Evolutionary conservation across 2,113 vertebrate genomes (phyloP), one percentile per base, ranked within the genome.

Genomic region (Promerops cafer): DNA sequence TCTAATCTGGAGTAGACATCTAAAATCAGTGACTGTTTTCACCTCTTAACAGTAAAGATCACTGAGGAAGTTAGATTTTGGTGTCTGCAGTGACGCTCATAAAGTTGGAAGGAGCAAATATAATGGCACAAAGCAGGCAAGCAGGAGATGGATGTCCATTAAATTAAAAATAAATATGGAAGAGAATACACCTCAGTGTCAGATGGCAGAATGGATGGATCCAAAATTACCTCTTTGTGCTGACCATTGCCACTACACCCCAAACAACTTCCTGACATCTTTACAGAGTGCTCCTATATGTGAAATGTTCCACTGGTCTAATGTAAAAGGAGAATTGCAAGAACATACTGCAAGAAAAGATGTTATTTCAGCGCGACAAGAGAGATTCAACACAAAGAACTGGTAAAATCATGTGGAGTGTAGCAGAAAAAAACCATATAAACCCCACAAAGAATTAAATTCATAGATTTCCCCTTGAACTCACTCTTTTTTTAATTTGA

Each of bases 401-500:
- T 82, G 40, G n/a, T 37, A 93, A 74, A 74, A 53, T 76, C 53
- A 74, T 21, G 26, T 4, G 18, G 26, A 87, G 24, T 84, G 54
- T 39, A 82, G 80, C 52, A 77, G 63, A 31, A 79, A 50, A 74
- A 87, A 61, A 13, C 0, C 17, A 19, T 15, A 57, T 18, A 75
- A 90, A 91, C 7, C 47, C 60, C 59, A 84, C 26, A 77, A 96
- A 96, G 53, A 63, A 56, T 57, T 84, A 83, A 89, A 97, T 82
- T 88, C 44, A 94, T 40, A 89, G 79, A 83, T 9, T 86, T 53
- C 44, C 69, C 39, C 26, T 89, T 78, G 56, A 59, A 94, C 83
- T 83, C 69, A 56, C 19, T 94, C 35, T 49, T 87, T 96, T 61
- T 95, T 96, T 90, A 78, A 86, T 40, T 65, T 72, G 52, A 96